Conservation (phyloP, 2,888 invertebrate genomes). For the Ganaspis brasiliensis region DNA sequence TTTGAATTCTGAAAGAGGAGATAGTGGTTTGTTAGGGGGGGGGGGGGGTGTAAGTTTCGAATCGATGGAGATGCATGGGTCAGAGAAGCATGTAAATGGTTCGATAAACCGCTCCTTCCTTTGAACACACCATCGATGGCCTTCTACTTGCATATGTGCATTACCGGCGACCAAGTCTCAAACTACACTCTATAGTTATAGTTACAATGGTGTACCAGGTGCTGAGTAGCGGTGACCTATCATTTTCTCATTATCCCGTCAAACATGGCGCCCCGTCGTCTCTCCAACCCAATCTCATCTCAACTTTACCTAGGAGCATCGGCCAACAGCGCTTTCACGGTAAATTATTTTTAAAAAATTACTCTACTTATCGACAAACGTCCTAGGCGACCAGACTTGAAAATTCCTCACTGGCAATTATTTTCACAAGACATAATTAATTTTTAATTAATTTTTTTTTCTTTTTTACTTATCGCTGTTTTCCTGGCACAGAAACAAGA, state of each 20-base stretch:
- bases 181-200: conserved; percentile 27
- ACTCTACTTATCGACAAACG: no score
- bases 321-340: conserved; percentile 10
- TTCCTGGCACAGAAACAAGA: no score
- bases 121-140: conserved; percentile 28
- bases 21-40: conserved; percentile 1
- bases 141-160: conserved; percentile 29
- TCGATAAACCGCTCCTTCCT: conserved; percentile 49
- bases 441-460: no score
- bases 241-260: conserved; percentile 68
- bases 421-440: no score
- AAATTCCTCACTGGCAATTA: no score
- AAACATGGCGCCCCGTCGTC: conserved; percentile 56
- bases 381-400: no score
- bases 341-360: neutral
- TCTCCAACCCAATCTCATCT: conserved; percentile 51
- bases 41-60: conserved; percentile 20
- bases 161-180: conserved; percentile 43
- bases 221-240: conserved; percentile 57
- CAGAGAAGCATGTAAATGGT: conserved; percentile 51
- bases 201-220: conserved; percentile 49
- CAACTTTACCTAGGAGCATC: conserved; percentile 47
- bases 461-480: no score
- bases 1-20: conserved; percentile 30
- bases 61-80: conserved; percentile 32